Evolutionary conservation across 2,888 invertebrate species (phyloP).

Genomic region (Neoaliturus tenellus): DNA sequence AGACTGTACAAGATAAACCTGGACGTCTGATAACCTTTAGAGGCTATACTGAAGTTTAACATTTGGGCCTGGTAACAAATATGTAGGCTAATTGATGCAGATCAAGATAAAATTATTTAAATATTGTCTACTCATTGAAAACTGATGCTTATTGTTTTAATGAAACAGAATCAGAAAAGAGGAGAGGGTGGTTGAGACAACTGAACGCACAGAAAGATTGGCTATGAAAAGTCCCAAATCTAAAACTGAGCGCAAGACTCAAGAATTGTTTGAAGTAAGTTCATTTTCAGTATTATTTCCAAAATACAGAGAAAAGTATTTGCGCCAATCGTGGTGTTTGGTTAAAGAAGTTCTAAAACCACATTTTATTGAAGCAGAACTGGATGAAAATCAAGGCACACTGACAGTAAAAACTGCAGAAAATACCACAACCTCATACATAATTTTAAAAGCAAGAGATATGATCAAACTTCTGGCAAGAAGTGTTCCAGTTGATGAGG

Average conservation of each 20-base stretch:
- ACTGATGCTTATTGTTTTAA: too few relatives aligned
- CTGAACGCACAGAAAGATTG: constrained; percentile 81
- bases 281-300: constrained; percentile 98
- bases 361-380: constrained; percentile 87
- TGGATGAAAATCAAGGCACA: constrained; percentile 95
- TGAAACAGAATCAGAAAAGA: constrained; percentile 11
- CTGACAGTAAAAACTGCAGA: constrained; percentile 96
- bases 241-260: constrained; percentile 91
- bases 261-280: constrained; percentile 93
- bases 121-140: too few relatives aligned
- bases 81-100: too few relatives aligned
- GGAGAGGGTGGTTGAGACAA: neutral
- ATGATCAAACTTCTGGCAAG: constrained; percentile 96
- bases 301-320: constrained; percentile 96
- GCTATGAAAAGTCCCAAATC: constrained; percentile 91
- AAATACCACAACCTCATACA: constrained; percentile 99
- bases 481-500: constrained; percentile 98
- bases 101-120: too few relatives aligned
- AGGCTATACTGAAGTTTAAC: too few relatives aligned
- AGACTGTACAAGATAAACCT: too few relatives aligned
- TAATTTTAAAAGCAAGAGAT: constrained; percentile 97
- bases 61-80: too few relatives aligned
- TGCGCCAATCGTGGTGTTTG: constrained; percentile 96
- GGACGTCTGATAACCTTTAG: too few relatives aligned
- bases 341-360: constrained; percentile 91